These are phyloP conservation scores for Apostichopus leukothele DNA, from an alignment of 53 echinoderm and acorn worm genomes.

Conservation along the genomic window DNA sequence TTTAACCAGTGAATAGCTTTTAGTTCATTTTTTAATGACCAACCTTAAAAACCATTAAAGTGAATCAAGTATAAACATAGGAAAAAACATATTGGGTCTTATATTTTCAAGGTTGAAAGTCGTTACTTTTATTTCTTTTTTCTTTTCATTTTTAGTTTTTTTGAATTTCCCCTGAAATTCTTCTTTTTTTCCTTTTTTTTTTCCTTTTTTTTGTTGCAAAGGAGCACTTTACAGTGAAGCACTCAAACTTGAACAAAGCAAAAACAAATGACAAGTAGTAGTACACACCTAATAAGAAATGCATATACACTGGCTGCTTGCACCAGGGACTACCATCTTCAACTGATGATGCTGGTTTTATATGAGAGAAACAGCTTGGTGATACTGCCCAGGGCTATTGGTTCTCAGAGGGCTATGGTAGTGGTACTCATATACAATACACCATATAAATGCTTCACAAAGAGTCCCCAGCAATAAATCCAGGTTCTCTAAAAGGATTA, in stretches of 20 bases:
- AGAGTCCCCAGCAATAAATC: no score
- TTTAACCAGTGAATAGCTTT: constrained; percentile 43
- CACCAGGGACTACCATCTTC: background rate
- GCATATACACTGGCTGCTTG: constrained; percentile 36
- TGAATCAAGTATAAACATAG: constrained; percentile 44
- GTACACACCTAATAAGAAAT: constrained; percentile 41
- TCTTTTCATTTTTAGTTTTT: constrained; percentile 49
- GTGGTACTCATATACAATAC: background rate
- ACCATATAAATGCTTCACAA: background rate
- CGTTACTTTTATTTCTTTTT: constrained; percentile 60
- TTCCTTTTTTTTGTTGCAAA: constrained; percentile 5
- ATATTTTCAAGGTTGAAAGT: constrained; percentile 61
- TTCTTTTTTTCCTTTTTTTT: constrained; percentile 18
- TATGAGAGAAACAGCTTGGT: background rate
- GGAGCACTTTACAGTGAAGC: constrained; percentile 17
- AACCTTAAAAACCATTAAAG: constrained; percentile 37
- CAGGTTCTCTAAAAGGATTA: no score
- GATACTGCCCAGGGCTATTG: background rate
- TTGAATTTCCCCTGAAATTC: background rate
- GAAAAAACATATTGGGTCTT: constrained; percentile 43
- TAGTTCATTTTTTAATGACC: constrained; percentile 31
- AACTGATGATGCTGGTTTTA: background rate
- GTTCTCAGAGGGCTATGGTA: background rate
- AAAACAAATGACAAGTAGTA: constrained; percentile 29
- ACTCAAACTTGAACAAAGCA: constrained; percentile 37